Conservation (phyloP, 92 coral and sea anemone species). For the Palythoa heliodiscus region DNA sequence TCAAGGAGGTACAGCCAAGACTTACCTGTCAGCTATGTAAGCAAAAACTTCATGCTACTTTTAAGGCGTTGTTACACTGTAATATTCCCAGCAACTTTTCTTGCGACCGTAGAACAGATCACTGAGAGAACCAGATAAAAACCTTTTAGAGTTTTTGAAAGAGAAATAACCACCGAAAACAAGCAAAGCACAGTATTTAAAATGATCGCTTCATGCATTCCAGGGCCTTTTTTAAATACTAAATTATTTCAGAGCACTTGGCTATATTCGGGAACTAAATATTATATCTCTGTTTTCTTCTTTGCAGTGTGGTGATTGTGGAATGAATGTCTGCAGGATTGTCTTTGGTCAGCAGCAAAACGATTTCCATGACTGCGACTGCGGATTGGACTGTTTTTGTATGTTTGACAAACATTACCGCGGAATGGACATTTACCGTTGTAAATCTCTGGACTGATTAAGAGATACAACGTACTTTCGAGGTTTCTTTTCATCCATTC, state of each 20-base stretch:
- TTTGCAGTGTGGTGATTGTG: conserved; percentile 6
- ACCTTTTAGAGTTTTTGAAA: too few relatives aligned
- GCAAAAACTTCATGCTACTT: background rate
- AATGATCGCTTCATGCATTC: too few relatives aligned
- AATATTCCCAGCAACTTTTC: too few relatives aligned
- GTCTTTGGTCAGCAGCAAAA: background rate
- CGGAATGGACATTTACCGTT: background rate
- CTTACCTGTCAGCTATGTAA: conserved; percentile 10
- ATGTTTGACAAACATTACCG: background rate
- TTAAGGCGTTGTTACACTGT: too few relatives aligned
- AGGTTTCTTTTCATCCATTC: background rate
- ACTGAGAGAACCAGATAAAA: too few relatives aligned
- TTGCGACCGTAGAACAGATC: too few relatives aligned
- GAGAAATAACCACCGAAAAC: too few relatives aligned
- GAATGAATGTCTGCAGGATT: background rate
- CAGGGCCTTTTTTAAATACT: too few relatives aligned
- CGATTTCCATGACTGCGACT: background rate
- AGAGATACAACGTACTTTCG: background rate
- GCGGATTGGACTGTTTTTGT: conserved; percentile 1
- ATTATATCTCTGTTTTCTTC: background rate
- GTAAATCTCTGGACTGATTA: background rate
- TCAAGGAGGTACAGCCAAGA: background rate
- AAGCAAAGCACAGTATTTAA: too few relatives aligned
- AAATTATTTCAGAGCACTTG: too few relatives aligned
- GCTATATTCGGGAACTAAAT: background rate